Conservation (phyloP, 2,113 vertebrate species). For the Etheostoma cragini region DNA sequence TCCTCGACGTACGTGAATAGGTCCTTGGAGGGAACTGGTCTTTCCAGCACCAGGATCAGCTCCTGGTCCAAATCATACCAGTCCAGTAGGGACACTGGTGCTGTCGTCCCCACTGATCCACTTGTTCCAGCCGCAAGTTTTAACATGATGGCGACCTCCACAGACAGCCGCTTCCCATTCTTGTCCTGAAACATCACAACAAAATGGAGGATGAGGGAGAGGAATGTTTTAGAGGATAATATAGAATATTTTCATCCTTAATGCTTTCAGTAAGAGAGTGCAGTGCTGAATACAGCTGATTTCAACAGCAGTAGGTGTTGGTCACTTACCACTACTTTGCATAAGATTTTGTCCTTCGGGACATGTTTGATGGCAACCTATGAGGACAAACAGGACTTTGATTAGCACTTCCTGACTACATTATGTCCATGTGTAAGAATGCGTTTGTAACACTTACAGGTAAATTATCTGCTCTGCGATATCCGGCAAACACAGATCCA, state of each 20-base stretch:
- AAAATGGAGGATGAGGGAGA: not conserved
- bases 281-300: not conserved
- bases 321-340: not conserved
- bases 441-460: constrained; percentile 21
- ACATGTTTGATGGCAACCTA: constrained; percentile 42
- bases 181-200: not conserved
- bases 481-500: constrained; percentile 32
- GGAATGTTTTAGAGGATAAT: too few relatives aligned
- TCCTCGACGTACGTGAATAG: not conserved
- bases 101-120: not conserved
- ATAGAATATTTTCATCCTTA: not conserved
- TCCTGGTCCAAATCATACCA: constrained; percentile 7
- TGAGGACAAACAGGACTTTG: not conserved
- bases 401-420: not conserved
- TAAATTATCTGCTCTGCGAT: not conserved
- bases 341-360: not conserved
- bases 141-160: constrained; percentile 1
- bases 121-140: not conserved
- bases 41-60: constrained; percentile 33
- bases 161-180: not conserved
- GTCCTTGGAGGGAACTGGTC: constrained; percentile 5
- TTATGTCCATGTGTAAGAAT: not conserved
- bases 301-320: not conserved
- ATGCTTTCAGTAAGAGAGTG: not conserved
- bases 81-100: constrained; percentile 3